These are phyloP conservation scores for Etia nguti DNA, from an alignment of 2,113 vertebrate species.

Conservation along the genomic window DNA sequence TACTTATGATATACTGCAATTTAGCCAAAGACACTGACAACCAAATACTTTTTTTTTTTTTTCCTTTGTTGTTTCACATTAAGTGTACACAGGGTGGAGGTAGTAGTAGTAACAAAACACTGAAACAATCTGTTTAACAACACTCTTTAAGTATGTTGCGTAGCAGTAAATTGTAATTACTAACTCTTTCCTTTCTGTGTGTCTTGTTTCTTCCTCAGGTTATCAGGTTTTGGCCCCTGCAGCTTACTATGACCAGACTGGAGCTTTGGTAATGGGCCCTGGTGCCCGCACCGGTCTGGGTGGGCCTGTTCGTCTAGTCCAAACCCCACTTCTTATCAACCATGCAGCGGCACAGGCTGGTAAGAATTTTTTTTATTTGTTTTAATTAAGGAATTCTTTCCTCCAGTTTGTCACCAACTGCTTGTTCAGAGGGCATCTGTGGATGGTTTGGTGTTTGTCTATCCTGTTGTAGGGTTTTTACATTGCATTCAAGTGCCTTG, in stretches of 20 bases:
- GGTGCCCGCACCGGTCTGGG: constrained; percentile 87
- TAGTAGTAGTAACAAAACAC: neutral
- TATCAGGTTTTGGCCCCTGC: constrained; percentile 94
- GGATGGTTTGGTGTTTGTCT: neutral
- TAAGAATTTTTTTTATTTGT: constrained; percentile 31
- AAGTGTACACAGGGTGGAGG: neutral
- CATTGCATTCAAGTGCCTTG: neutral
- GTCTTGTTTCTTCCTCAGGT: constrained; percentile 62
- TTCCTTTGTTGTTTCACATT: neutral
- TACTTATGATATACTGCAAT: neutral
- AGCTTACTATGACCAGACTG: constrained; percentile 95
- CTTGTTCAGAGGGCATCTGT: neutral
- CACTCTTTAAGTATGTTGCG: neutral
- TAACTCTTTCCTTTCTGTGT: neutral
- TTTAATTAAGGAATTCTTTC: neutral
- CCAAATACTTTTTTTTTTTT: neutral
- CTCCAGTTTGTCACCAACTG: neutral
- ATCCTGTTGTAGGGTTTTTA: neutral
- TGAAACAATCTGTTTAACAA: neutral
- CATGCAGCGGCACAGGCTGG: constrained; percentile 93
- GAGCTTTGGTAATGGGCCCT: constrained; percentile 91
- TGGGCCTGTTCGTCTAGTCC: constrained; percentile 89
- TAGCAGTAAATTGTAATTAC: neutral
- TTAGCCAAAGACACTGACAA: neutral
- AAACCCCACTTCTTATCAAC: constrained; percentile 91